These are phyloP conservation scores for Halocynthia roretzi DNA, from an alignment of 23 tunicate species.

Conservation along the genomic window DNA sequence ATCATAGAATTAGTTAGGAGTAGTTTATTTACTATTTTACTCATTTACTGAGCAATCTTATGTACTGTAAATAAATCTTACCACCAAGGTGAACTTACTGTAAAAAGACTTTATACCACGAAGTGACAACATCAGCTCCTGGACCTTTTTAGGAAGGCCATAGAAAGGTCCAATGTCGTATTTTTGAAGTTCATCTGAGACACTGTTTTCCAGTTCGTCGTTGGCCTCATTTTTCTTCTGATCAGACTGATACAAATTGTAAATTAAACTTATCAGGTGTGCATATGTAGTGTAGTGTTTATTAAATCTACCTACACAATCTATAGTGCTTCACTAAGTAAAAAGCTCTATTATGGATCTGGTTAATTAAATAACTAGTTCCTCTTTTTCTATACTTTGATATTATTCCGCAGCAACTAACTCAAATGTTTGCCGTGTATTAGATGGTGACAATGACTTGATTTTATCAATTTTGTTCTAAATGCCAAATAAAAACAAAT, in stretches of 20 bases:
- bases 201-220: no score
- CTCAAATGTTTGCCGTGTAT: background rate
- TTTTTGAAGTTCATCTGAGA: constrained; percentile 7
- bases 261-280: no score
- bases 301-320: no score
- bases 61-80: background rate
- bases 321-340: no score
- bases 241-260: no score
- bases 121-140: constrained; percentile 15
- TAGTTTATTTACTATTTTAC: no score
- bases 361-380: no score
- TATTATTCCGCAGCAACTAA: background rate
- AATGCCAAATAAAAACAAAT: background rate
- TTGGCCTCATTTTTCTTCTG: no score
- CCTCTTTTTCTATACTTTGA: background rate
- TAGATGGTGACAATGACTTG: constrained; percentile 6
- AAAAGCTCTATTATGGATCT: no score
- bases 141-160: constrained; percentile 69
- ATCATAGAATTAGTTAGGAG: background rate
- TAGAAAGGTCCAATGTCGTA: constrained; percentile 60
- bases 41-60: background rate
- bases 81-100: constrained; percentile 20
- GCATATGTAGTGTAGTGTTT: no score
- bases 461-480: constrained; percentile 27
- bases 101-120: constrained; percentile 62